Base-by-base conservation (phyloP, 2,888 invertebrate genomes). In the Dasypogon diadema region DNA sequence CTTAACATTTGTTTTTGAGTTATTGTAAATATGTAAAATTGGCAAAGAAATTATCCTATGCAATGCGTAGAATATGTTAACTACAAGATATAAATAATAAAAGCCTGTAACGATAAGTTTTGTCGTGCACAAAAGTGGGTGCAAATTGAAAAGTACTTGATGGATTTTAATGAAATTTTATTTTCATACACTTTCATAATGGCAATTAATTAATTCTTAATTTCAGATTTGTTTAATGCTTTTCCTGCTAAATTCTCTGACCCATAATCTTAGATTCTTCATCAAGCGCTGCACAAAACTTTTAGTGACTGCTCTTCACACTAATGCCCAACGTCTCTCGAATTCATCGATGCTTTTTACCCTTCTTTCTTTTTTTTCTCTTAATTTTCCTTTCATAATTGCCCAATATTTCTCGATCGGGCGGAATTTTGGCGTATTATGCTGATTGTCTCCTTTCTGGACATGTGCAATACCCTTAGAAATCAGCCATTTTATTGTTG, bases 301-400 rank as follows among this genome's bases (percentile, higher is more conserved):
- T 26, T 14, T 56, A 5, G 56, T 26, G 56, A 26, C 16, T 56
- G 1, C 12, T 56, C 26, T 56, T 26, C 24, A 30, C 24, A 24
- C 14, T 24, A 56, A 56, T 56, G 56, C 4, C 26, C 56, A 56
- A 56, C 16, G 1, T 26, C 14, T 56, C 26, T 56, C 6, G 16
- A 30, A 26, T 26, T 14, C 26, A 26, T 56, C 56, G 12, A 56
- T 56, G n/a, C 8, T 26, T 24, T 55, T 26, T 1, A 30, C 34
- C 5, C 24, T 24, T 55, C 22, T 2, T 22, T 22, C 12, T 55
- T 55, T 5, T 55, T n/a, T 26, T n/a, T n/a, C n/a, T n/a, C n/a
- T n/a, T 22, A 55, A 22, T 12, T 55, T 55, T 24, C 5, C 22
- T 10, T 55, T 55, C 24, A 55, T 55, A 55, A 55, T 55, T 55